Percentiles rank a stretch among this genome's conserved stretches.
phyloP scores from a whole-genome alignment of 2,113 vertebrate species.

The Columba janthina region DNA sequence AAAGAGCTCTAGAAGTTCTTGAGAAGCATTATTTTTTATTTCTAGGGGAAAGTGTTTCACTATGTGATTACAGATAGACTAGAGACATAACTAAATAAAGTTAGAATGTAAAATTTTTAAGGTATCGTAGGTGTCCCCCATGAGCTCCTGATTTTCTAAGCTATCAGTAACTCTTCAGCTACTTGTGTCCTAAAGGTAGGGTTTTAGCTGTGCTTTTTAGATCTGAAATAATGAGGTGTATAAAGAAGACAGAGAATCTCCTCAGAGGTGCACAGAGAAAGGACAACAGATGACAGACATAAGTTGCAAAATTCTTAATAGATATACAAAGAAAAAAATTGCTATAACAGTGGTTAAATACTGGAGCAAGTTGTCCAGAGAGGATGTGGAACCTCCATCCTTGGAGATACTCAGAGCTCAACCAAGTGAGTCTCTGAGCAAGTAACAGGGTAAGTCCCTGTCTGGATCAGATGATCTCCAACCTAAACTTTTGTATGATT shows the following conservation, averaged over 20 bases:
- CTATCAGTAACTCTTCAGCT: not conserved
- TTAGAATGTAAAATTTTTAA: not conserved
- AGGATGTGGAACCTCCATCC: not conserved
- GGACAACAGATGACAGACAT: not conserved
- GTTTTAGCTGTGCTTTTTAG: not conserved
- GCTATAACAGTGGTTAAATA: not conserved
- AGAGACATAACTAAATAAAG: not conserved
- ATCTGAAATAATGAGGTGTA: not conserved
- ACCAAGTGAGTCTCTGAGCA: not conserved
- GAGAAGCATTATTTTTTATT: not conserved
- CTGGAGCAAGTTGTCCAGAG: not conserved
- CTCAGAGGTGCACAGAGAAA: not conserved
- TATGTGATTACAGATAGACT: not conserved
- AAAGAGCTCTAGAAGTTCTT: not conserved
- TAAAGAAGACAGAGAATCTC: not conserved
- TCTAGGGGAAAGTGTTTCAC: not conserved
- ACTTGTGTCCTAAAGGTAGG: not conserved
- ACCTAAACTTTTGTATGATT: not conserved
- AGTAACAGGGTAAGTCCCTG: not conserved
- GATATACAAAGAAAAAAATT: not conserved
- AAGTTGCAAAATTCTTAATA: not conserved
- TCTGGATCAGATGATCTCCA: not conserved
- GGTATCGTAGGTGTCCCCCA: not conserved
- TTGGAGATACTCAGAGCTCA: not conserved
- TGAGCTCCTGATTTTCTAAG: not conserved